A percentile compares a stretch with the other conserved stretches of the same genome.
Evolutionary conservation across 2,797 vertebrate genomes (phyloP).

Genomic region (Pogonophryne albipinna): DNA sequence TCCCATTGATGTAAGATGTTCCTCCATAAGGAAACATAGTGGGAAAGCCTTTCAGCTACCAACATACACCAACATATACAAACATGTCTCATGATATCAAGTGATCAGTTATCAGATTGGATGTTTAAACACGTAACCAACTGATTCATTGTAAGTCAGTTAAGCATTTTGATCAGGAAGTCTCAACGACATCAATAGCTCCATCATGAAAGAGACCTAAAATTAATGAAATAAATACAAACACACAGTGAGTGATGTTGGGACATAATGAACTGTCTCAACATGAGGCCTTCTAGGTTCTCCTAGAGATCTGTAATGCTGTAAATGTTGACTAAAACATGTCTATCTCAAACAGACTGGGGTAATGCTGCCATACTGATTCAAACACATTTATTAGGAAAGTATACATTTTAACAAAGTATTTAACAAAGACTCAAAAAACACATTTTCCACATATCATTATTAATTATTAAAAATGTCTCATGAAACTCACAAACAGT

Average conservation of each 20-base stretch:
- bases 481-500: slow-evolving; percentile 10
- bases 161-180: no score
- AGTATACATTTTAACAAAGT: slow-evolving; percentile 8
- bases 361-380: neutral
- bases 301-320: no score
- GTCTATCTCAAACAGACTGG: slow-evolving; percentile 4
- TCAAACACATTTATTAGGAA: slow-evolving; percentile 24
- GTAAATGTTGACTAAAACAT: no score
- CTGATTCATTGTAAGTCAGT: neutral
- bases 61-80: neutral
- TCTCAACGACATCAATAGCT: neutral
- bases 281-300: no score
- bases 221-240: neutral
- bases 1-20: neutral
- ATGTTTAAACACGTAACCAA: neutral
- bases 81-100: neutral
- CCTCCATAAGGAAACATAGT: neutral
- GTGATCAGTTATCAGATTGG: neutral
- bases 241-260: no score
- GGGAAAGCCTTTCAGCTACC: no score
- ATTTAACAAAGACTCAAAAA: neutral
- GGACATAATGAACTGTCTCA: no score
- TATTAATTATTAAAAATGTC: neutral
- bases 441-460: neutral
- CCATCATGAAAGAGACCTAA: neutral